Base-by-base conservation (phyloP, 2,888 invertebrate species). In the Aromia moschata region DNA sequence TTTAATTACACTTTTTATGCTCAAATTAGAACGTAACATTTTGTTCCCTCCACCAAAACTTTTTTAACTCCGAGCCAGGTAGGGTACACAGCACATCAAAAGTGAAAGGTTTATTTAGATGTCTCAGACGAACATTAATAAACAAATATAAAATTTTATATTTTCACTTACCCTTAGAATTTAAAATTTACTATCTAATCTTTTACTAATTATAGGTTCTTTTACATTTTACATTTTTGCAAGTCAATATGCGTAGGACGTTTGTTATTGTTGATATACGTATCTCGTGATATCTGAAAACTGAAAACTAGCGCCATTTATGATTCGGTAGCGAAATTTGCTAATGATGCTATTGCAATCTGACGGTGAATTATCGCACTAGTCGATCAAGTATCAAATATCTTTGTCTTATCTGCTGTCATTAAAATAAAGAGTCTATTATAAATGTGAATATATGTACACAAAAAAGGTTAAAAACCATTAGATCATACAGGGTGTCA, bases 191-290 rank as follows among this genome's bases (percentile, higher is more conserved):
- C 4, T 12, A 14, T 11, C 12, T 12, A 11, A 16, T 11, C 12
- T 20, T 43, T 43, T 20, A 43, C 43, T 43, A 43, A 43, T 12
- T 43, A 43, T 43, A 43, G 43, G 25, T 10, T 43, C 43, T 43
- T 43, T 43, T 17, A 25, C 20, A 20, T 43, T n/a, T 25, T 25
- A 11, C 14, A 43, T 43, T 43, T 43, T 20, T 43, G 43, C 43
- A 43, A 43, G 43, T 43, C 43, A 43, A 43, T 43, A 25, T 43
- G 43, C 43, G 43, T 43, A 43, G 43, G 25, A n/a, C 4, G 43
- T 43, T 43, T 40, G 40, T 43, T 43, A 43, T 43, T 43, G 43
- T 43, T 43, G 5, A 16, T 20, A n/a, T 41, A 40, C n/a, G 25
- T 25, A 25, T 25, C 25, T 25, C 25, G 25, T 25, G 25, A 25